Evolutionary conservation across 2,113 vertebrate genomes (phyloP), one percentile per base, ranked within the genome.

Genomic region (Leucoraja erinaceus): DNA sequence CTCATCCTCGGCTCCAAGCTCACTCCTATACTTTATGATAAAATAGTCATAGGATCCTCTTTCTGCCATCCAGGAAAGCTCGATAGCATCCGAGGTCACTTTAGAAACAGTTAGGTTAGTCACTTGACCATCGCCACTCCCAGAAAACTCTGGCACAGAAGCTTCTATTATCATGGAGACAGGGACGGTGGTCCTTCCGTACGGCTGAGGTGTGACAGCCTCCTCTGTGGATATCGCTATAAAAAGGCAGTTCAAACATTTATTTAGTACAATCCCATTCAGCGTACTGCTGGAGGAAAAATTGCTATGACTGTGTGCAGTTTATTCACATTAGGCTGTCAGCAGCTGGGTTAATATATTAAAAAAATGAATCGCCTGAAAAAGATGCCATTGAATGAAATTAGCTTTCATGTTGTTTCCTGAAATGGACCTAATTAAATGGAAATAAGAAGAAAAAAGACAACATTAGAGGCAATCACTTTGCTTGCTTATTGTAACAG

Each of bases 61-160:
- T 0, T 38, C 68, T 47, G 97, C 95, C 0, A 95, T 97, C 98
- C 98, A 99, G 96, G 96, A 97, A 96, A 99, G 95, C 93, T 94
- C 96, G 97, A 99, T 96, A 95, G 97, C 96, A 94, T 98, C 97
- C 98, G 98, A 98, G 94, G 96, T 96, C 93, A 98, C 94, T 28
- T 97, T 66, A 5, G 97, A 95, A 47, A 98, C 94, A 0, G 95
- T 96, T 20, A 99, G 90, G 28, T 96, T 94, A 93, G 96, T 96
- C 94, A 99, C 95, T 94, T 95, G 94, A 47, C 33, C 66, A 8
- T 74, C 90, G 47, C 66, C 90, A 72, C 31, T 74, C 90, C 90
- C 90, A 20, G 90, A 91, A 91, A 72, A 91, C 31, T 91, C 90
- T 4, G 63, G 33, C 90, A 47, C 90, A 54, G 90, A 91, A 5